phyloP scores from a whole-genome alignment of 1,140 invertebrate species.

The Cotesia typhae region DNA sequence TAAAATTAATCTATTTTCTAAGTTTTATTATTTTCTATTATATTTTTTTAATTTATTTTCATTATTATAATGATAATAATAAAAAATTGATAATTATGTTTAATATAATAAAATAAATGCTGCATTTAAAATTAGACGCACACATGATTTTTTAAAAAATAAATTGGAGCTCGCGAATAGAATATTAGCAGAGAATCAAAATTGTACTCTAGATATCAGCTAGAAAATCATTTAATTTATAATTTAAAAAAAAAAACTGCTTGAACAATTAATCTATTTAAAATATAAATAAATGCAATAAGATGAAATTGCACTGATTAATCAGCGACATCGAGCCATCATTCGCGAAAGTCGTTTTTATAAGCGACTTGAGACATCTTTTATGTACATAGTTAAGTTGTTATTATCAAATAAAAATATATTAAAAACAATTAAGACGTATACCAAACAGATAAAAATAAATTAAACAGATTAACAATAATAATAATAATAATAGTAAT shows the following conservation, averaged over 20 bases:
- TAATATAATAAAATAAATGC: too few relatives aligned
- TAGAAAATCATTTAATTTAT: not conserved
- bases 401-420: conserved; percentile 3
- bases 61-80: too few relatives aligned
- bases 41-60: too few relatives aligned
- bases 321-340: not conserved
- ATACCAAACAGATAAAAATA: conserved; percentile 27
- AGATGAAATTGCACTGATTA: not conserved
- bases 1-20: not conserved
- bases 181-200: conserved; percentile 8
- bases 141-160: not conserved
- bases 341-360: not conserved
- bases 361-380: not conserved
- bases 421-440: conserved; percentile 17
- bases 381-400: conserved; percentile 25
- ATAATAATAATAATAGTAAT: conserved; percentile 1
- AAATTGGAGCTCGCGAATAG: not conserved
- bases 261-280: not conserved
- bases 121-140: not conserved
- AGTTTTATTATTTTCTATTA: too few relatives aligned
- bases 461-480: conserved; percentile 20
- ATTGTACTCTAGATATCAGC: not conserved
- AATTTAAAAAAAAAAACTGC: too few relatives aligned
- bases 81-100: too few relatives aligned
- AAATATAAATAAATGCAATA: not conserved